Evolutionary conservation across 2,797 vertebrate genomes (phyloP), one percentile per base, ranked within the genome.

Genomic region (Sebastes dallii): DNA sequence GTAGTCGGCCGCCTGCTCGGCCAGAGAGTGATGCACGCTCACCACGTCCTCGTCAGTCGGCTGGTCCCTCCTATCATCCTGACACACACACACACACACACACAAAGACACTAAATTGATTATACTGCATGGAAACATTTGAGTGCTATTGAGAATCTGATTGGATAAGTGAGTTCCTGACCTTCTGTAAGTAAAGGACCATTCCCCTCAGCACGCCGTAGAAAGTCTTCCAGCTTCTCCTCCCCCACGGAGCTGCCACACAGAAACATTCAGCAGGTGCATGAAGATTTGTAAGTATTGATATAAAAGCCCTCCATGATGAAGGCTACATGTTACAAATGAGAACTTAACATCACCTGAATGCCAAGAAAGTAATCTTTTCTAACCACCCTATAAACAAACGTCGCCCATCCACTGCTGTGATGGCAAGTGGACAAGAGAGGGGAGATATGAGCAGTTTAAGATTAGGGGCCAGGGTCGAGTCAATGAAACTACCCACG

Each of bases 111-210:
- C 7, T 20, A 10, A 10, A 16, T 32, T n/a, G 13, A 2, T 1
- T 4, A 14, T 6, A 25, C 20, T 10, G 16, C 1, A 20, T 0
- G 32, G n/a, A 27, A 55, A 65, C 46, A 29, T 0, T 0, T 50
- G 32, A n/a, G 18, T n/a, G 18, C 3, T 22, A 1, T 13, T 52
- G 22, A 55, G 29, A 22, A 62, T 54, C 3, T 1, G 5, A 5
- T 3, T 4, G 29, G n/a, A 25, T 42, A 14, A 16, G 1, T 20
- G 66, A 66, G n/a, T 50, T 3, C 29, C 82, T 78, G 85, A 98
- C 97, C 96, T 98, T 99, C 86, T 97, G 95, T 71, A 98, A 92
- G 89, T 97, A 97, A 39, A 99, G 96, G n/a, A 97, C 95, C 89
- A 96, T 97, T 73, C 98, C 98, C 66, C 91, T 97, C 32, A 99